Evolutionary conservation across 2,797 vertebrate species (phyloP).

Genomic region (Falco novaeseelandiae): DNA sequence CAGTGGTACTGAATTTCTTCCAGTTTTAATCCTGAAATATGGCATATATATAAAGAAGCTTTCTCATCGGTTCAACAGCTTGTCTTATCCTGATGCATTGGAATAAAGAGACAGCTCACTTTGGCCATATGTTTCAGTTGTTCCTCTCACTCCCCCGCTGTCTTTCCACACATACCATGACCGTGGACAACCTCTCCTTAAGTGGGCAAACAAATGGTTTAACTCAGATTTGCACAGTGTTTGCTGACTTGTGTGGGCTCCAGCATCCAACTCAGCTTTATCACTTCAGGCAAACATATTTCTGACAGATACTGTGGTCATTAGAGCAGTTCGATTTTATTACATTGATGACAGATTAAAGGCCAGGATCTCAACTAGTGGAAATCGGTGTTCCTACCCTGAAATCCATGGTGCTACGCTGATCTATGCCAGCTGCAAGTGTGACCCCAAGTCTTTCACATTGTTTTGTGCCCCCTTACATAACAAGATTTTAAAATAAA

Average conservation of each 20-base stretch:
- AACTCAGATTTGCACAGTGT: constrained; percentile 45
- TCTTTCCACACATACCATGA: constrained; percentile 65
- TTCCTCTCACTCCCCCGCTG: constrained; percentile 70
- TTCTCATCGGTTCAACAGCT: constrained; percentile 63
- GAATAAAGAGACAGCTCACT: constrained; percentile 59
- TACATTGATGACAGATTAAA: constrained; percentile 22
- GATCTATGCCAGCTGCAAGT: neutral
- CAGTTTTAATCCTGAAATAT: constrained; percentile 39
- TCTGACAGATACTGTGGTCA: constrained; percentile 36
- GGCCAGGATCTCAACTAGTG: neutral
- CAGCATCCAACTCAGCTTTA: constrained; percentile 31
- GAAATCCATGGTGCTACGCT: neutral
- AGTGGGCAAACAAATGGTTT: constrained; percentile 71
- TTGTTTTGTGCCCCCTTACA: neutral
- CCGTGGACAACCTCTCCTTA: constrained; percentile 62
- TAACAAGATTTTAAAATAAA: neutral
- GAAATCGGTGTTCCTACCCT: neutral
- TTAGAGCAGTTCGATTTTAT: constrained; percentile 41
- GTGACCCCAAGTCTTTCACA: neutral
- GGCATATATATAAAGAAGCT: constrained; percentile 7
- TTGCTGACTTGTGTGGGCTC: constrained; percentile 63
- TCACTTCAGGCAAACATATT: constrained; percentile 42
- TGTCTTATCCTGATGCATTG: constrained; percentile 59
- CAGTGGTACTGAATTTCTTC: constrained; percentile 22
- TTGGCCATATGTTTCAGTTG: constrained; percentile 69